Percentiles rank a stretch among this genome's conserved stretches.
phyloP scores from a whole-genome alignment of 1,140 invertebrate species.

The Dreissena rostriformis region DNA sequence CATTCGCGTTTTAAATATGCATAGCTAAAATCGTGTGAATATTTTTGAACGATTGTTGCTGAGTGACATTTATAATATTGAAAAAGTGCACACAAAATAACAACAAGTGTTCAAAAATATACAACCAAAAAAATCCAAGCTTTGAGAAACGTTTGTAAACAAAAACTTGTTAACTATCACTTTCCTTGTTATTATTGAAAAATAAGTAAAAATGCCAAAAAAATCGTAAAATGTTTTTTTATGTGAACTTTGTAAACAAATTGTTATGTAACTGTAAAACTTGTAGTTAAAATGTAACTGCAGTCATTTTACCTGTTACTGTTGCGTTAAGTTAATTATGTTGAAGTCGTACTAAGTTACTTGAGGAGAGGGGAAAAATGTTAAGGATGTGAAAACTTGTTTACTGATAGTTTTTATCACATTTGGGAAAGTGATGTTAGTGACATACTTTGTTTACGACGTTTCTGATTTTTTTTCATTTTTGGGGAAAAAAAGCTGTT shows the following conservation, averaged over 20 bases:
- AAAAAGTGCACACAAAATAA: neutral
- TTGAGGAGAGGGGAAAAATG: slow-evolving; percentile 37
- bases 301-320: slow-evolving; percentile 16
- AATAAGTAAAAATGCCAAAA: slow-evolving; percentile 43
- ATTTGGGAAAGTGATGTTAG: neutral
- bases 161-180: neutral
- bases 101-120: slow-evolving; percentile 51
- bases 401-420: neutral
- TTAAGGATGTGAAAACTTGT: neutral
- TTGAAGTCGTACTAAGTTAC: slow-evolving; percentile 7
- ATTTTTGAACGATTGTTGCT: slow-evolving; percentile 46
- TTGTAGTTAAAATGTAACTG: slow-evolving; percentile 27
- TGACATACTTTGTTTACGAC: neutral
- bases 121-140: slow-evolving; percentile 57
- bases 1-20: slow-evolving; percentile 23
- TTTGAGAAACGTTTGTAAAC: slow-evolving; percentile 7
- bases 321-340: slow-evolving; percentile 37
- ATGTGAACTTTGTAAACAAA: neutral
- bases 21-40: slow-evolving; percentile 44
- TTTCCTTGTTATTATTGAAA: slow-evolving; percentile 9
- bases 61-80: neutral
- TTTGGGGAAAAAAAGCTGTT: too few species aligned
- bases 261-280: slow-evolving; percentile 1
- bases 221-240: slow-evolving; percentile 26
- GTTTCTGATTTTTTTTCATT: neutral